Conservation (phyloP, 1,140 invertebrate genomes). For the Sycophila sp. region DNA sequence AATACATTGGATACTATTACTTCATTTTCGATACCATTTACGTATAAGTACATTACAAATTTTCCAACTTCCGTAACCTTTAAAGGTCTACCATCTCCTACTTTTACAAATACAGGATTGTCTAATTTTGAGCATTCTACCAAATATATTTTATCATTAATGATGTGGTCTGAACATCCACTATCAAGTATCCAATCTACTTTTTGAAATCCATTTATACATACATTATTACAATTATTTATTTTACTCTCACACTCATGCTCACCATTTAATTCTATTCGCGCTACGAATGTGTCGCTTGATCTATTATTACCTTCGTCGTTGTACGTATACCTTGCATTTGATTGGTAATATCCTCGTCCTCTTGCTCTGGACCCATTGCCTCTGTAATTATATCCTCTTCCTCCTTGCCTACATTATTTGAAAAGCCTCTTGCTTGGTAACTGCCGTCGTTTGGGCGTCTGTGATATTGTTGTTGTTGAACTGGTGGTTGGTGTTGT, state of each 20-base stretch:
- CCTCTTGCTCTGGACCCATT: too few relatives aligned
- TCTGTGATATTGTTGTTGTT: too few relatives aligned
- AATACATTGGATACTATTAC: slow-evolving; percentile 26
- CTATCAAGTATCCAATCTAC: slow-evolving; percentile 13
- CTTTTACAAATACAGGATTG: slow-evolving; percentile 11
- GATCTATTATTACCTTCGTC: too few relatives aligned
- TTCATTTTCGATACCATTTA: neutral
- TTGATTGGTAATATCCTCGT: too few relatives aligned
- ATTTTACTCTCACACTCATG: neutral
- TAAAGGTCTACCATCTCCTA: slow-evolving; percentile 12
- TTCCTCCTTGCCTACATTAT: too few relatives aligned
- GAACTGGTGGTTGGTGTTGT: too few relatives aligned
- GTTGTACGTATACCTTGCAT: too few relatives aligned
- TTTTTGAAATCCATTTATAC: neutral
- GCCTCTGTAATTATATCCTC: too few relatives aligned
- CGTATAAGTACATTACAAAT: slow-evolving; percentile 9
- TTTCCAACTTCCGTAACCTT: slow-evolving; percentile 31
- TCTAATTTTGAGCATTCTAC: neutral
- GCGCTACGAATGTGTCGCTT: too few relatives aligned
- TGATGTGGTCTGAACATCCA: slow-evolving; percentile 24
- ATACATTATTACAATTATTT: neutral
- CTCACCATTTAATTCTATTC: neutral
- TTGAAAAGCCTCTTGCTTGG: too few relatives aligned
- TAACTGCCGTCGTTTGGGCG: too few relatives aligned
- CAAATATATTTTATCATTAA: slow-evolving; percentile 28